These are phyloP conservation scores for Mesitornis unicolor DNA, from an alignment of 2,113 vertebrate genomes.

Conservation along the genomic window DNA sequence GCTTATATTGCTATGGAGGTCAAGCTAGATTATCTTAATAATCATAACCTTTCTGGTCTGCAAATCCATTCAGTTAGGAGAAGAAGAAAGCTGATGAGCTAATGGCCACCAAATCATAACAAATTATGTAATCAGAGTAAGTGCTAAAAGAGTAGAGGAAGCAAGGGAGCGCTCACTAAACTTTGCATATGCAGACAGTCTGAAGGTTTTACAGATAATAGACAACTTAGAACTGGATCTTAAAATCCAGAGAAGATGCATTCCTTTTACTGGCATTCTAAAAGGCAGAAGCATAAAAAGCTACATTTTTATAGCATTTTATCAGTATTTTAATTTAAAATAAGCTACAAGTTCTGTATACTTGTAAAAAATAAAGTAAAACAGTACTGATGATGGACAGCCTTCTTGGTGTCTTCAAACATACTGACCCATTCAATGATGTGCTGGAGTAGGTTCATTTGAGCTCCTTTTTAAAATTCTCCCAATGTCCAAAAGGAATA, in stretches of 20 bases:
- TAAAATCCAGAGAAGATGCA: neutral
- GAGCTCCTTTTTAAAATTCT: constrained; percentile 6
- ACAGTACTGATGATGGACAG: neutral
- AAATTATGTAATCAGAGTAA: neutral
- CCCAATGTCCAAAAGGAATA: neutral
- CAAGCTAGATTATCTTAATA: neutral
- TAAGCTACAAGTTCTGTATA: neutral
- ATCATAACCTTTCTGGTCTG: neutral
- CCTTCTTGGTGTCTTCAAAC: neutral
- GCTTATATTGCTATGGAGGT: neutral
- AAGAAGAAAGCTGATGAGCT: neutral
- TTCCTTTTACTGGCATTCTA: neutral
- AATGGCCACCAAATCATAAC: neutral
- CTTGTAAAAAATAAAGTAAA: neutral
- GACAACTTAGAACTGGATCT: neutral
- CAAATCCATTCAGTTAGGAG: neutral
- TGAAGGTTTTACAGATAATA: neutral
- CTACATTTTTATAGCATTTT: neutral
- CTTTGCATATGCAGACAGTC: neutral
- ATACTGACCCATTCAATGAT: neutral
- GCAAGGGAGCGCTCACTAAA: neutral
- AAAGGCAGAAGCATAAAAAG: neutral
- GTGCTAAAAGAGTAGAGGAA: neutral
- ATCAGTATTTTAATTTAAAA: neutral
- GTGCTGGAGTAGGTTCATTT: neutral